Evolutionary conservation across 1,140 invertebrate genomes (phyloP), one percentile per base, ranked within the genome.

Genomic region (Drosophila baimaii): DNA sequence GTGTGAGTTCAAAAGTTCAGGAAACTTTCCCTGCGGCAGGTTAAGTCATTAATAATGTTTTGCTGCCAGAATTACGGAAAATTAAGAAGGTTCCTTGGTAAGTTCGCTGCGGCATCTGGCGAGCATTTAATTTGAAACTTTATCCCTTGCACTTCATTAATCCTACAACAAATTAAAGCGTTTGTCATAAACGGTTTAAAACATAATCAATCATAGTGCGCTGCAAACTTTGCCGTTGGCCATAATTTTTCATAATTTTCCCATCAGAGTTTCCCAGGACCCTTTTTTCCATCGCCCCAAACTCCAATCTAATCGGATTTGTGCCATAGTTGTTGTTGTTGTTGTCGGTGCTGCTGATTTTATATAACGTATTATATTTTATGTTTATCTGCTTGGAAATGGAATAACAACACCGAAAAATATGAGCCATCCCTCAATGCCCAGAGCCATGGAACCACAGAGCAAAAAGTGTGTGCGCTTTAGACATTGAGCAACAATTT

Each of bases 401-500:
- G 83, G 81, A 88, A 88, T 88, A 88, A 83, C 79, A 86, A 69
- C 75, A 68, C 54, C 46, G 39, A 68, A 59, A 65, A 62, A 63
- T 57, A 46, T 76, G 62, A 49, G 54, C 68, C 69, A 71, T 71
- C 65, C 57, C 65, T 47, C 51, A 58, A 49, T 25, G 35, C 55
- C 46, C 55, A 54, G 62, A 49, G 54, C 68, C 65, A 66, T 33
- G 31, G 41, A 23, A 21, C 35, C 39, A 37, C 44, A 31, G 58
- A 61, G 70, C 31, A 62, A 65, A 64, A 41, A 61, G 59, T 68
- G 70, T 46, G 59, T 63, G 33, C 44, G 78, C 72, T 77, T 52
- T 69, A 74, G 76, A 73, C 80, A 73, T 88, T 88, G 83, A 89
- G 80, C 77, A 88, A 89, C 84, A 88, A 88, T 89, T 88, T 88